Base-by-base conservation (phyloP, 2,113 vertebrate species). In the Elephantulus edwardii region DNA sequence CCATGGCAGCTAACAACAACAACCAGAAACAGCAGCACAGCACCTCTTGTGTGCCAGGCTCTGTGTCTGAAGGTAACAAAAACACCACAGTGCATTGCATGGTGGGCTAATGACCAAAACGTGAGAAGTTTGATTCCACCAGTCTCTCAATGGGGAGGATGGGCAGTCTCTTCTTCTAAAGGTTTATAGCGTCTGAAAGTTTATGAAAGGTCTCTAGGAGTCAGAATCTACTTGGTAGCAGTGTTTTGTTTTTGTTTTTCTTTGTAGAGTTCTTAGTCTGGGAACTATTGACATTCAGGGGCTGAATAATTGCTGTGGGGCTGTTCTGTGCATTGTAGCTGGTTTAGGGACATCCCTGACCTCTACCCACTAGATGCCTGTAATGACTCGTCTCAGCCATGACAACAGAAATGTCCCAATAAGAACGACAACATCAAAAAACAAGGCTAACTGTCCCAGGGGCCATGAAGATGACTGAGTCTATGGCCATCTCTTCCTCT, bases 221-320 rank as follows among this genome's bases (percentile, higher is more conserved):
- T n/a, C n/a, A n/a, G n/a, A n/a, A n/a, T n/a, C n/a, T n/a, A n/a
- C n/a, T n/a, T n/a, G n/a, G n/a, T n/a, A n/a, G n/a, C n/a, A n/a
- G n/a, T n/a, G n/a, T n/a, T n/a, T n/a, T n/a, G n/a, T n/a, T n/a
- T n/a, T n/a, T n/a, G n/a, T n/a, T n/a, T n/a, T n/a, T n/a, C n/a
- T n/a, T n/a, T 48, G 66, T 7, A 2, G 9, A 6, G 38, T 11
- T 6, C 85, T 44, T 26, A 5, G 11, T 28, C 50, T 75, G 0
- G 1, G 48, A 62, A 7, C 33, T 9, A 1, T 0, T 1, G 60
- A 7, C 50, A 11, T 24, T 28, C n/a, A n/a, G 0, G 38, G 26
- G 52, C 28, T 11, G 40, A 17, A 2, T 14, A 8, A 19, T 14
- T 46, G n/a, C 28, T 28, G 12, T 5, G 30, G 56, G 54, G 11